Evolutionary conservation across 1,140 invertebrate genomes (phyloP).

Genomic region (Neomicropteryx cornuta): DNA sequence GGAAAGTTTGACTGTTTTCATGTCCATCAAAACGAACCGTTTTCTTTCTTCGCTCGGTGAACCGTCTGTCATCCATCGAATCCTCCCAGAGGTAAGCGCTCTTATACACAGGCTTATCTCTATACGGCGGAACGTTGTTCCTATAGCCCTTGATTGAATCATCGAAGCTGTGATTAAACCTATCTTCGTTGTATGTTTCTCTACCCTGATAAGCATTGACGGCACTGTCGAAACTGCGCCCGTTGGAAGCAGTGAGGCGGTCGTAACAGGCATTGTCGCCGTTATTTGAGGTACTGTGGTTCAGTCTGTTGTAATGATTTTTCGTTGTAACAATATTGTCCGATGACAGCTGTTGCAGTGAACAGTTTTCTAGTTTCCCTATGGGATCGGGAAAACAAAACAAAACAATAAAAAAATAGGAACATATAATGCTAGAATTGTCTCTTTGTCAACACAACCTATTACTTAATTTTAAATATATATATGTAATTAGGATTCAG

Average conservation of each 20-base stretch:
- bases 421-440: not conserved
- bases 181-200: conserved; percentile 22
- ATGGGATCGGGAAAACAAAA: conserved; percentile 20
- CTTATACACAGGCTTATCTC: conserved; percentile 35
- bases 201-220: conserved; percentile 12
- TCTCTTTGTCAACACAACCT: too few relatives aligned
- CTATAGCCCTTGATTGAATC: too few relatives aligned
- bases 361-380: conserved; percentile 42
- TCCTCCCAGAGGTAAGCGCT: conserved; percentile 48
- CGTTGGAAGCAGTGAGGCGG: conserved; percentile 24
- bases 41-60: conserved; percentile 81
- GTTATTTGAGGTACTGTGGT: conserved; percentile 42
- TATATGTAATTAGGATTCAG: too few relatives aligned
- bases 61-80: conserved; percentile 52
- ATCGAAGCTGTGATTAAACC: conserved; percentile 22
- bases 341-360: conserved; percentile 32
- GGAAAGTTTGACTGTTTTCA: conserved; percentile 43
- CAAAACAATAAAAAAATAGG: conserved; percentile 13
- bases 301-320: conserved; percentile 50
- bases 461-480: too few relatives aligned
- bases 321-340: conserved; percentile 40
- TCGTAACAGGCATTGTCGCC: conserved; percentile 28
- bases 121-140: conserved; percentile 25
- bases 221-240: conserved; percentile 29
- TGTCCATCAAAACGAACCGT: conserved; percentile 78